These are phyloP conservation scores for Trogon surrucura DNA, from an alignment of 2,113 vertebrate species.

Conservation along the genomic window DNA sequence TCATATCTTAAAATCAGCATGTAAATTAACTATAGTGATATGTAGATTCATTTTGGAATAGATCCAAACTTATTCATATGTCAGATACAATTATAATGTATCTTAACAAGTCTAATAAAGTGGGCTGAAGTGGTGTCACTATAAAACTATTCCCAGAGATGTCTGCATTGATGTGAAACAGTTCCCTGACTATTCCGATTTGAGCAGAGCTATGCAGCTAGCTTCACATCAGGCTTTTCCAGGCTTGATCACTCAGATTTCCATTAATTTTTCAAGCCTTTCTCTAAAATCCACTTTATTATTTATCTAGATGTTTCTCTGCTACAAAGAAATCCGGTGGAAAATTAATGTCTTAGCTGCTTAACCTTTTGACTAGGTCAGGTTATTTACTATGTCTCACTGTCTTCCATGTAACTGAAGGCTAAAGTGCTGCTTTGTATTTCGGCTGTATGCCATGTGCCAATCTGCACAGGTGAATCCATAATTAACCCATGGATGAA, in stretches of 20 bases:
- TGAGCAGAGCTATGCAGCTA: slow-evolving; percentile 46
- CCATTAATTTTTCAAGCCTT: slow-evolving; percentile 71
- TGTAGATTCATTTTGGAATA: background rate
- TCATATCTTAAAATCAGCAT: background rate
- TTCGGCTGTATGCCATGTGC: background rate
- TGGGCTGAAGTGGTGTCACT: slow-evolving; percentile 30
- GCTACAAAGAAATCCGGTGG: slow-evolving; percentile 22
- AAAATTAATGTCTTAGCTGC: slow-evolving; percentile 2
- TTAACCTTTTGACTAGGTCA: background rate
- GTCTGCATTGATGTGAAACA: slow-evolving; percentile 17
- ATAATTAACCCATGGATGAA: background rate
- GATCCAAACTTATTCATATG: slow-evolving; percentile 33
- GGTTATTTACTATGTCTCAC: background rate
- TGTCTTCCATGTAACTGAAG: background rate
- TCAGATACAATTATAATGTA: slow-evolving; percentile 46
- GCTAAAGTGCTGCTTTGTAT: background rate
- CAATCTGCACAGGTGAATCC: background rate
- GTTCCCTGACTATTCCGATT: slow-evolving; percentile 24
- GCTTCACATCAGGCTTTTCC: background rate
- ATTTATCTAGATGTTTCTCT: slow-evolving; percentile 64
- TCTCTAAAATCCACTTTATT: slow-evolving; percentile 64
- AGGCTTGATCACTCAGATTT: slow-evolving; percentile 35
- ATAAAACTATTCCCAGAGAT: slow-evolving; percentile 7
- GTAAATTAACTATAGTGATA: background rate
- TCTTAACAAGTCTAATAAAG: slow-evolving; percentile 45